These are phyloP conservation scores for Adelognathus sp. DNA, from an alignment of 2,888 invertebrate species.

Conservation along the genomic window DNA sequence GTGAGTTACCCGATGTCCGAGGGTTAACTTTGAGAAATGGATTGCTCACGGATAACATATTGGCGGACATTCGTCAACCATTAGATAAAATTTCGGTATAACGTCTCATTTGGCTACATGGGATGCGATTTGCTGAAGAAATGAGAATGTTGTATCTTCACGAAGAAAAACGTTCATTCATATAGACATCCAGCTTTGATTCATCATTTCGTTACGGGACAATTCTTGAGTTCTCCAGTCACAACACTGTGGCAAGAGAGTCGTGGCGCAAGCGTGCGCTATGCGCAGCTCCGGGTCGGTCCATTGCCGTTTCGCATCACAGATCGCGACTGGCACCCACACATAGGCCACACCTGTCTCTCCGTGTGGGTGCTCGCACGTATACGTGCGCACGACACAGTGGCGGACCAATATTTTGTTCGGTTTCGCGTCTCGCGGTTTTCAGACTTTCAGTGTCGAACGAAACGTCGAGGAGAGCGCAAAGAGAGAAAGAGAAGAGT, in stretches of 20 bases:
- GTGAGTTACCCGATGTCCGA: too few species aligned
- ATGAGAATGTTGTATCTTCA: too few species aligned
- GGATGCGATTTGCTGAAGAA: too few species aligned
- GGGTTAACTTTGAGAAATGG: too few species aligned
- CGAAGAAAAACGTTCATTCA: too few species aligned
- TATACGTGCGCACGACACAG: background rate
- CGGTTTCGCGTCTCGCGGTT: background rate
- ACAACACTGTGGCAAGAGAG: background rate
- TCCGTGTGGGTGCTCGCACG: background rate
- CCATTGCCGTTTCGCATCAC: background rate
- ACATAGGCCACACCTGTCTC: background rate
- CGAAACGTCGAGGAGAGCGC: slow-evolving; percentile 34
- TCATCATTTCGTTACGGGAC: too few species aligned
- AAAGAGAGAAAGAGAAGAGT: background rate
- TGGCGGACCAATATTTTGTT: background rate
- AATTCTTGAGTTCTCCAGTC: background rate
- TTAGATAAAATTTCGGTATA: too few species aligned
- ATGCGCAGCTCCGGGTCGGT: background rate
- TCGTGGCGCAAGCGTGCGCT: background rate
- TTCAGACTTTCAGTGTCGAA: slow-evolving; percentile 34
- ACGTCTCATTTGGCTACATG: too few species aligned
- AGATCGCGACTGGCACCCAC: background rate
- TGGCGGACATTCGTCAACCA: too few species aligned
- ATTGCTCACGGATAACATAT: too few species aligned
- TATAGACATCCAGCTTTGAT: too few species aligned